Percentiles rank a stretch among this genome's conserved stretches.
Conservation (phyloP, 2,888 invertebrate species). For the Lasioglossum pauxillum region DNA sequence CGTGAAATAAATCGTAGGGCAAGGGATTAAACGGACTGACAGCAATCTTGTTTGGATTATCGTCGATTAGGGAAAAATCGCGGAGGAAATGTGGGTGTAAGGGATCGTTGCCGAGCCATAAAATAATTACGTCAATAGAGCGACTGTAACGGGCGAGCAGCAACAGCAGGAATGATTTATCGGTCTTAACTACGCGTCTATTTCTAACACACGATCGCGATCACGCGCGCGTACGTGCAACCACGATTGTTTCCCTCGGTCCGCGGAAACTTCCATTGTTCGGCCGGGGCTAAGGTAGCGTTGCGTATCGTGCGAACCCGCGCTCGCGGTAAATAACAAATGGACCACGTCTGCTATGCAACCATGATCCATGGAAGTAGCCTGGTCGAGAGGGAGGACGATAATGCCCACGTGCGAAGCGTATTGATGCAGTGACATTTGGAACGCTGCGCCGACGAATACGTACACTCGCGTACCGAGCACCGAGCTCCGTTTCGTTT, state of each 20-base stretch:
- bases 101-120: conserved; percentile 22
- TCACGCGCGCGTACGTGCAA: conserved; percentile 27
- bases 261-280: conserved; percentile 59
- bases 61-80: neutral
- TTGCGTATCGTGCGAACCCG: conserved; percentile 67
- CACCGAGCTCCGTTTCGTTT: conserved; percentile 32
- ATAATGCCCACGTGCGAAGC: conserved; percentile 64
- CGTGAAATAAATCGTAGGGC: too few species aligned
- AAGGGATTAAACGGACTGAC: too few species aligned
- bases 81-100: neutral
- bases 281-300: conserved; percentile 27
- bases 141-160: conserved; percentile 25
- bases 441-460: conserved; percentile 58
- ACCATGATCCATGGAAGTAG: conserved; percentile 72
- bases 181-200: conserved; percentile 38
- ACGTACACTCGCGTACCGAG: conserved; percentile 35
- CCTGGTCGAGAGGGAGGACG: conserved; percentile 42
- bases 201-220: conserved; percentile 39
- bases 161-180: conserved; percentile 54
- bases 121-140: conserved; percentile 43
- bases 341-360: conserved; percentile 71
- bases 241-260: conserved; percentile 59
- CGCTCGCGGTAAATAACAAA: conserved; percentile 72
- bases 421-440: conserved; percentile 57
- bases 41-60: neutral